A percentile compares a stretch with the other conserved stretches of the same genome.
These are phyloP conservation scores for Orthosia gracilis DNA, from an alignment of 2,888 invertebrate species.

Conservation along the genomic window DNA sequence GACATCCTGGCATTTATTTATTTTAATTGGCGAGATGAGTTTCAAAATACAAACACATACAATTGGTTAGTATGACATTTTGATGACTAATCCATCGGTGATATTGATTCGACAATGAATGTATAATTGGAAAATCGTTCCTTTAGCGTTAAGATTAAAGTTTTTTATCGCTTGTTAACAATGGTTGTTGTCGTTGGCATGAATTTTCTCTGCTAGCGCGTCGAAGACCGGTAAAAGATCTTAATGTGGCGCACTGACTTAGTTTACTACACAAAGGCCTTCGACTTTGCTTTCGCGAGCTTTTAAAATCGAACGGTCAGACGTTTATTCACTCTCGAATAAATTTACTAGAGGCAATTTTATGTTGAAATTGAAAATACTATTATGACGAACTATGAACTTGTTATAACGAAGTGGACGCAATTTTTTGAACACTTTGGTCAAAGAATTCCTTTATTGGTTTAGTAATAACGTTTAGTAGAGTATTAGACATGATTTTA, in stretches of 20 bases:
- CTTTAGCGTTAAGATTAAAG: slow-evolving; percentile 36
- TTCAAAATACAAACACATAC: neutral
- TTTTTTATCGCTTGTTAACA: slow-evolving; percentile 62
- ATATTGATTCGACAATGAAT: neutral
- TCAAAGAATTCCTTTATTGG: slow-evolving; percentile 29
- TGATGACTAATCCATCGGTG: neutral
- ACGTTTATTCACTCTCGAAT: slow-evolving; percentile 61
- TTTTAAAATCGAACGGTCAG: slow-evolving; percentile 70
- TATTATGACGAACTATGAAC: slow-evolving; percentile 37
- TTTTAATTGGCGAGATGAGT: neutral
- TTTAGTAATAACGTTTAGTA: slow-evolving; percentile 3
- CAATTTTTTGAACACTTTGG: slow-evolving; percentile 18
- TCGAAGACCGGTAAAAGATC: slow-evolving; percentile 76
- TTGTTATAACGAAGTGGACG: slow-evolving; percentile 14
- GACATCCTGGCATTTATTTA: slow-evolving; percentile 3
- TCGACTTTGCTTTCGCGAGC: slow-evolving; percentile 66
- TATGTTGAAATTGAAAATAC: slow-evolving; percentile 49
- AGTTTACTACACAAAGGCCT: slow-evolving; percentile 78
- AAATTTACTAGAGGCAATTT: slow-evolving; percentile 56
- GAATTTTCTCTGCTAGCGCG: slow-evolving; percentile 71
- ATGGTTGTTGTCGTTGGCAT: slow-evolving; percentile 67
- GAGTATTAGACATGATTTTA: slow-evolving; percentile 15
- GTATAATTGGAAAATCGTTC: slow-evolving; percentile 5
- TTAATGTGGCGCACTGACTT: slow-evolving; percentile 77
- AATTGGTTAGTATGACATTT: slow-evolving; percentile 33